phyloP scores from a whole-genome alignment of 1,140 invertebrate species.

The Melipona quadrifasciata region DNA sequence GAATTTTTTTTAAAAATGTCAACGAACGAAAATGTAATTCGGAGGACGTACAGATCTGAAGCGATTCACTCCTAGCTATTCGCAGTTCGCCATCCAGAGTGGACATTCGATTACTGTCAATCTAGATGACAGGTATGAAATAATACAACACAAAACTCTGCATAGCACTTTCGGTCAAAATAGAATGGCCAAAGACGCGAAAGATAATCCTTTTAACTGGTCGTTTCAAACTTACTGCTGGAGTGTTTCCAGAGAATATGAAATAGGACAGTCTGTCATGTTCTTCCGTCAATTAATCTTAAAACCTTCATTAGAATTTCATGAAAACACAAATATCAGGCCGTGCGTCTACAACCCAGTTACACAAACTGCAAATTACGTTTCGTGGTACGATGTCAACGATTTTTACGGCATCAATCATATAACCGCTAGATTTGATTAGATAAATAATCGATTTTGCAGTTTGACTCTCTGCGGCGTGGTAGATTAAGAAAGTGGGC shows the following conservation, averaged over 20 bases:
- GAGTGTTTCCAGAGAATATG: background rate
- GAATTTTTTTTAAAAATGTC: too few species aligned
- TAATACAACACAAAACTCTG: too few species aligned
- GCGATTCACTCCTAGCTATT: background rate
- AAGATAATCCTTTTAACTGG: background rate
- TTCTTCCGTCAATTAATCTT: constrained; percentile 27
- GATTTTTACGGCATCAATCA: background rate
- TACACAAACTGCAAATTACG: constrained; percentile 1
- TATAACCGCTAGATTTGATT: background rate
- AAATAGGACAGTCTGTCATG: constrained; percentile 19
- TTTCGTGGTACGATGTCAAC: background rate
- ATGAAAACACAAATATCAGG: background rate
- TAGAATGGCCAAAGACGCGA: background rate
- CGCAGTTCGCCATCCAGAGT: background rate
- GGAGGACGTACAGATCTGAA: background rate
- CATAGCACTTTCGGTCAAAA: background rate
- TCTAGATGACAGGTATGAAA: background rate
- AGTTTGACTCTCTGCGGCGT: too few species aligned
- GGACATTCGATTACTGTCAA: background rate
- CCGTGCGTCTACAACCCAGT: background rate
- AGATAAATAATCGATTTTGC: too few species aligned
- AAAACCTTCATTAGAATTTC: constrained; percentile 9
- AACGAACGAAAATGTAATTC: too few species aligned
- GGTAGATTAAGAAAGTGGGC: too few species aligned
- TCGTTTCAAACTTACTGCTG: background rate